A percentile compares a stretch with the other conserved stretches of the same genome.
Conservation (phyloP, 2,113 vertebrate species). For the Pelusios castaneus region DNA sequence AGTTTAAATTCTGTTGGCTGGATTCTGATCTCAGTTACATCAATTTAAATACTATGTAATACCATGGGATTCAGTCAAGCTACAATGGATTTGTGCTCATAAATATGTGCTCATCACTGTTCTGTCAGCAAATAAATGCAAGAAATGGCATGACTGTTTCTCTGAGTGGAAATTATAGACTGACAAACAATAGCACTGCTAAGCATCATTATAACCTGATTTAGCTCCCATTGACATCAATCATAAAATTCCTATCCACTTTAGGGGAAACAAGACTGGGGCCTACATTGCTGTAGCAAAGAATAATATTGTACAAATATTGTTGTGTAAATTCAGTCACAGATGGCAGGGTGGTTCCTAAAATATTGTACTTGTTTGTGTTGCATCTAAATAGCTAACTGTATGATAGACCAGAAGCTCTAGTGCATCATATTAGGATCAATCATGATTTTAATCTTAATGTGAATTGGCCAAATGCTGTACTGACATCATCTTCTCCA, state of each 20-base stretch:
- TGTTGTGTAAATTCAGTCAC: not conserved
- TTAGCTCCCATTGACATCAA: not conserved
- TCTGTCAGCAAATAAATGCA: not conserved
- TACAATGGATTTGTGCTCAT: not conserved
- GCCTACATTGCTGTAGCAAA: not conserved
- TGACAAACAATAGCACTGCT: not conserved
- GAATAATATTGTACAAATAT: not conserved
- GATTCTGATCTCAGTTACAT: not conserved
- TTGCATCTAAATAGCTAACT: not conserved
- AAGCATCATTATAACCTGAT: not conserved
- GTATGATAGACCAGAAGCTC: not conserved
- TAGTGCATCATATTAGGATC: not conserved
- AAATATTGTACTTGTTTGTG: not conserved
- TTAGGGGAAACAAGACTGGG: rapidly evolving
- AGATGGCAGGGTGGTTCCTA: not conserved
- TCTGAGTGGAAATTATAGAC: not conserved
- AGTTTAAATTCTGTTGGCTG: not conserved
- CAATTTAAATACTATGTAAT: not conserved
- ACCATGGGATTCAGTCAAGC: too few relatives aligned
- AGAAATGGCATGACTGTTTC: not conserved
- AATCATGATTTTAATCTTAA: not conserved
- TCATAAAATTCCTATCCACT: not conserved
- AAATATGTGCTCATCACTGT: not conserved
- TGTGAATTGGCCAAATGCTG: not conserved
- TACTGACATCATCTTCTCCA: not conserved